Base-by-base conservation (phyloP, 2,888 invertebrate genomes). In the Pelosia muscerda region DNA sequence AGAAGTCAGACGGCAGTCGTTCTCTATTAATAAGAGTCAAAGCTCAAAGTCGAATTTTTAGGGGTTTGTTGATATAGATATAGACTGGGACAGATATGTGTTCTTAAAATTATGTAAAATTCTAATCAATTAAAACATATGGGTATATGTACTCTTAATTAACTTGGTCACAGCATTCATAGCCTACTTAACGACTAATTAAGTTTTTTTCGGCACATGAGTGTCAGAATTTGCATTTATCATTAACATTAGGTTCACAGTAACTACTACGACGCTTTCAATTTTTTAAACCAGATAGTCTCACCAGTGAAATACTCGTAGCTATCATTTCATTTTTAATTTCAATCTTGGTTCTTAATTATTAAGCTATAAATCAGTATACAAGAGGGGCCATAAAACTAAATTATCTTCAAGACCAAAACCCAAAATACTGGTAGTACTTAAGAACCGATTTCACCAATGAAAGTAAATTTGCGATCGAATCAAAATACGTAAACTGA, bases 181-280 rank as follows among this genome's bases (percentile, higher is more conserved):
- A 42, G 15, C 42, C 42, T 42, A 42, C 42, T 42, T 42, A 42
- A 42, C 42, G 6, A 42, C 42, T 42, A 42, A 42, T 42, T 42
- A 42, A 19, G 42, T 42, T 19, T n/a, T n/a, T 49, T 49, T 49
- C 49, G 49, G 49, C 49, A 49, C 9, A 49, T n/a, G 49, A 49
- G 49, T 49, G 49, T 49, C 49, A 49, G 49, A 49, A 49, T 49
- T 49, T 49, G n/a, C 49, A 49, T 49, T 61, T 49, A 26, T 4
- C 13, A 42, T 38, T 22, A 60, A 19, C 15, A 25, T 38, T 42
- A 60, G 1, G 38, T 38, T 25, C 38, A 53, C 49, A 61, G 49
- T 15, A 38, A 42, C 26, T n/a, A 49, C n/a, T 49, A 49, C n/a
- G 9, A n/a, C 49, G 19, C n/a, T 49, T 49, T 49, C 19, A n/a